phyloP scores from a whole-genome alignment of 37 sponge, comb jelly and placozoan genomes.

The Theonella swinhoei region DNA sequence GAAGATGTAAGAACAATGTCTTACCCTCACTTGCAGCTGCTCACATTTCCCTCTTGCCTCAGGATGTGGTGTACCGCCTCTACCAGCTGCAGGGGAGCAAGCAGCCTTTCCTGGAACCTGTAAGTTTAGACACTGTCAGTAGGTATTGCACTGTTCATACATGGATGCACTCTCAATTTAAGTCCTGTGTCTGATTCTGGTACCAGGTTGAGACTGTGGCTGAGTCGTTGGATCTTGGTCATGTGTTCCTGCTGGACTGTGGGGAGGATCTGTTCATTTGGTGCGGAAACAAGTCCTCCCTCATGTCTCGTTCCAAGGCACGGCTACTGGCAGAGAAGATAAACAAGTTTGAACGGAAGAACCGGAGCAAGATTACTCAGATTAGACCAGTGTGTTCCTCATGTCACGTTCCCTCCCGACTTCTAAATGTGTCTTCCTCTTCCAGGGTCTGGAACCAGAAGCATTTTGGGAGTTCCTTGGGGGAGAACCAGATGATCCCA shows the following conservation, averaged over 20 bases:
- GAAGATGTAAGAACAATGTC: constrained; percentile 47
- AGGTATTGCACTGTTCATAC: not conserved
- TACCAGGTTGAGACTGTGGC: constrained; percentile 32
- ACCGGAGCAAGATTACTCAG: constrained; percentile 46
- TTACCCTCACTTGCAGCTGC: not conserved
- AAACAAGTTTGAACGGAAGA: constrained; percentile 90
- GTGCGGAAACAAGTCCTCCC: constrained; percentile 72
- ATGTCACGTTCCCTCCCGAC: not conserved
- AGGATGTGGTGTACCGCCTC: constrained; percentile 43
- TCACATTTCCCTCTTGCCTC: not conserved
- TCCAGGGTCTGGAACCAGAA: constrained; percentile 80
- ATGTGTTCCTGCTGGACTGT: constrained; percentile 87
- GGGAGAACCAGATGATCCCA: constrained; percentile 46
- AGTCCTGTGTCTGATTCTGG: not conserved
- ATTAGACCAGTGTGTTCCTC: constrained; percentile 55
- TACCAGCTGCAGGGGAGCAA: constrained; percentile 46
- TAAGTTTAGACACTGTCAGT: constrained; percentile 5
- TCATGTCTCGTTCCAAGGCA: constrained; percentile 62
- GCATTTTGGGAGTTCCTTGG: constrained; percentile 84
- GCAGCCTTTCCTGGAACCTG: constrained; percentile 58
- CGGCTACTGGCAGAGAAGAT: constrained; percentile 90
- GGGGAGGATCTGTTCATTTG: constrained; percentile 81
- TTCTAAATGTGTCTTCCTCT: not conserved
- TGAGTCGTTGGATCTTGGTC: constrained; percentile 74
- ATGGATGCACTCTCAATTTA: not conserved